Base-by-base conservation (phyloP, 2,888 invertebrate genomes). In the Brachyptera putata region DNA sequence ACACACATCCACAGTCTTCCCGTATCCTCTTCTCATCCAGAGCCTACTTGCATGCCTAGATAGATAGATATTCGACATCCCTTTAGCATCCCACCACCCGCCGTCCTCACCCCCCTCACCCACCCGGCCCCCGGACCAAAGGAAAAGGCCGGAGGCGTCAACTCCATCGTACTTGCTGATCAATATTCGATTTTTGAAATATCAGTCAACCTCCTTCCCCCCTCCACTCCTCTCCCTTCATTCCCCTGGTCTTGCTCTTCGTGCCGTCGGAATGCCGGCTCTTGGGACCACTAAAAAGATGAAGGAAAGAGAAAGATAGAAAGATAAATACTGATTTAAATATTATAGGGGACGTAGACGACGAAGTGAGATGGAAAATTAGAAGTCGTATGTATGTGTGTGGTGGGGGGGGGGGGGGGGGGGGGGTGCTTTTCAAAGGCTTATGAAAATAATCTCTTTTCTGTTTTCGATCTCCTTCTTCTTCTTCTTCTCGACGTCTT, bases 171-270 rank as follows among this genome's bases (percentile, higher is more conserved):
- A 55, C 58, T 55, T 61, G 43, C 63, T 63, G 63, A 63, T 63
- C 63, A 63, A 63, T 63, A 63, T 63, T 63, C 63, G 63, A 63
- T 63, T 63, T 63, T 63, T 63, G 63, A 63, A 63, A 63, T 63
- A 63, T 63, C 63, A 63, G 59, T 57, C 53, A 53, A 41, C 61
- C 61, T 55, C 25, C 30, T 30, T 49, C 55, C 5, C 48, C 57
- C 14, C 49, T 58, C 7, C 21, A 57, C 53, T 57, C 16, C 39
- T 58, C 49, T 50, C 16, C 22, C 56, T 41, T 46, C n/a, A 18
- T 53, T 30, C 58, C 48, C 26, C 24, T 48, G 55, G 58, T 36
- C 55, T 25, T 24, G 43, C 53, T 14, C 49, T 56, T 5, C 30
- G 43, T 9, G 9, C 60, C 56, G 59, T 57, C 59, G 62, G 62